phyloP scores from a whole-genome alignment of 2,113 vertebrate genomes.

The Vireo altiloquus region DNA sequence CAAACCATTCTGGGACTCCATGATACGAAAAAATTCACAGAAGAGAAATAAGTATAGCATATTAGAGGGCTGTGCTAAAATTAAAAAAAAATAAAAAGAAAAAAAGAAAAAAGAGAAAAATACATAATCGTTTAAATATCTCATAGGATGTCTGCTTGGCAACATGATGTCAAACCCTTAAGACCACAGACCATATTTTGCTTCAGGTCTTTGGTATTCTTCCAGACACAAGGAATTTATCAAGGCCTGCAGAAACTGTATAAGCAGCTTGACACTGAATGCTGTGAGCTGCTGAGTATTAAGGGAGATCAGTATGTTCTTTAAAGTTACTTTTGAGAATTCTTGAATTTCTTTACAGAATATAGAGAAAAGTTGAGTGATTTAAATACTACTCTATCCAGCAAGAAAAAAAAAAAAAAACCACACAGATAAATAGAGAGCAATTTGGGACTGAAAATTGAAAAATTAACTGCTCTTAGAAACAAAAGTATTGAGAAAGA shows the following conservation, averaged over 20 bases:
- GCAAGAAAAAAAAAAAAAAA: not conserved
- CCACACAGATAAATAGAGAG: not conserved
- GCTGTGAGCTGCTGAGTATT: not conserved
- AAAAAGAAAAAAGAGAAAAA: too few relatives aligned
- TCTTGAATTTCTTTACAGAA: not conserved
- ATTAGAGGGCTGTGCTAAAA: not conserved
- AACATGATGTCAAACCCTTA: not conserved
- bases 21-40: not conserved
- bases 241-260: not conserved
- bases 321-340: not conserved
- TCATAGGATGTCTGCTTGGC: not conserved
- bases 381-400: not conserved
- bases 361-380: not conserved
- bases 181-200: not conserved
- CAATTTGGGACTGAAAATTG: not conserved
- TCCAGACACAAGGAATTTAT: constrained; percentile 9
- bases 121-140: not conserved
- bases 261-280: not conserved
- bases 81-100: not conserved
- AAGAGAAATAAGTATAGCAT: not conserved
- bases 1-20: not conserved
- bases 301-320: not conserved
- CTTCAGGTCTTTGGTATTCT: not conserved
- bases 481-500: not conserved
- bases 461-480: not conserved